Evolutionary conservation across 2,797 vertebrate genomes (phyloP), one percentile per base, ranked within the genome.

Genomic region (Geotrypetes seraphini): DNA sequence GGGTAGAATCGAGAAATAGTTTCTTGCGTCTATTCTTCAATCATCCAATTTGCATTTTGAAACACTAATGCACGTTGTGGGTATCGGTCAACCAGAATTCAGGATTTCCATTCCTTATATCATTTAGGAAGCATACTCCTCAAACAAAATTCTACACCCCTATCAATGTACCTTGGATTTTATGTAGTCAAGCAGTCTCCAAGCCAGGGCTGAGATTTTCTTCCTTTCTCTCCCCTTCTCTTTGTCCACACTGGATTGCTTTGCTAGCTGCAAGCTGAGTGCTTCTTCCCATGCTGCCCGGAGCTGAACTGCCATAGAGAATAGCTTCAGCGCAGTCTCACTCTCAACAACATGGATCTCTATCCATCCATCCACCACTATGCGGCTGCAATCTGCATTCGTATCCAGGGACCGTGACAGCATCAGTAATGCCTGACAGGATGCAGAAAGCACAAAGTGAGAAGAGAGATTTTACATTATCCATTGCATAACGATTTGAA

Each of bases 351-450:
- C 9, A 31, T 60, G 64, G 31, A 96, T 29, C 51, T 96, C 89
- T 65, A 97, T 59, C 91, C 92, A 97, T 3, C 84, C 60, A 0
- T 96, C 92, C 0, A 86, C 79, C 44, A 96, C 88, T 43, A 97
- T 50, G 4, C 88, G 85, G 0, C 78, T 65, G 5, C 90, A 93
- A 68, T 93, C 88, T 0, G 79, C 82, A 0, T 75, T 92, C 25
- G 83, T 94, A 70, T 97, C 90, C 52, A 96, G 33, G 0, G 81
- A 78, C 13, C 71, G 85, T 2, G 84, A 79, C 3, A 95, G 75
- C 31, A 95, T 75, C 45, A 97, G 61, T 31, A 96, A 73, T 11
- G 79, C 71, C 92, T 97, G 37, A 4, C 8, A 21, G 16, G 1
- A 0, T 1, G 2, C 14, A 1, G 1, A 3, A 3, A 22, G 2